These are phyloP conservation scores for Periplaneta americana DNA, from an alignment of 1,140 invertebrate species.

Conservation along the genomic window DNA sequence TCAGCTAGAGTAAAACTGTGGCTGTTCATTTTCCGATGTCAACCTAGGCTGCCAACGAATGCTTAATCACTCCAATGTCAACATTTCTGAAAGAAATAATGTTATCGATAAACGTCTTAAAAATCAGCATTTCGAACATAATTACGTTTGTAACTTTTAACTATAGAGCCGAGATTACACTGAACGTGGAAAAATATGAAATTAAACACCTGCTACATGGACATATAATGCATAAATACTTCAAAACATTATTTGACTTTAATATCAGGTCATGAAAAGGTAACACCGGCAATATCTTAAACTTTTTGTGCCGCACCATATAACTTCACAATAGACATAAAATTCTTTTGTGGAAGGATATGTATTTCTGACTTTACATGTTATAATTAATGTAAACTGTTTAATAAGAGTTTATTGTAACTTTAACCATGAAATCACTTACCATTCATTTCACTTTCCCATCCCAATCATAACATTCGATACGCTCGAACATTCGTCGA, in stretches of 20 bases:
- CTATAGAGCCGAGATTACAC: neutral
- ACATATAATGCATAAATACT: neutral
- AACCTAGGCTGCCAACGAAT: neutral
- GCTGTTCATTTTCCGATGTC: conserved; percentile 41
- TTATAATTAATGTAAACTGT: neutral
- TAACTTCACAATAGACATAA: neutral
- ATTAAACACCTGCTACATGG: neutral
- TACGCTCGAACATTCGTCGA: neutral
- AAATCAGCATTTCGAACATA: neutral
- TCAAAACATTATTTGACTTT: no score
- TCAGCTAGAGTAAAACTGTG: conserved; percentile 52
- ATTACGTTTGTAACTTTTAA: neutral
- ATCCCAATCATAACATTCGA: neutral
- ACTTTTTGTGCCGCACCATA: neutral
- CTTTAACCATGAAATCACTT: neutral
- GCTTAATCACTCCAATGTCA: neutral
- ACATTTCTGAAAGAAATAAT: conserved; percentile 8
- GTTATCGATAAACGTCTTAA: neutral
- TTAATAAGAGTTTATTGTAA: neutral
- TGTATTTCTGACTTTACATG: neutral
- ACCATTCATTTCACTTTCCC: neutral
- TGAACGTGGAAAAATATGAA: neutral
- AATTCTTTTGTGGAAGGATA: neutral
- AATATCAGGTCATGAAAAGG: neutral
- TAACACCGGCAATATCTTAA: neutral